Percentiles rank a stretch among this genome's conserved stretches.
These are phyloP conservation scores for Tenthredo notha DNA, from an alignment of 2,888 invertebrate genomes.

Conservation along the genomic window DNA sequence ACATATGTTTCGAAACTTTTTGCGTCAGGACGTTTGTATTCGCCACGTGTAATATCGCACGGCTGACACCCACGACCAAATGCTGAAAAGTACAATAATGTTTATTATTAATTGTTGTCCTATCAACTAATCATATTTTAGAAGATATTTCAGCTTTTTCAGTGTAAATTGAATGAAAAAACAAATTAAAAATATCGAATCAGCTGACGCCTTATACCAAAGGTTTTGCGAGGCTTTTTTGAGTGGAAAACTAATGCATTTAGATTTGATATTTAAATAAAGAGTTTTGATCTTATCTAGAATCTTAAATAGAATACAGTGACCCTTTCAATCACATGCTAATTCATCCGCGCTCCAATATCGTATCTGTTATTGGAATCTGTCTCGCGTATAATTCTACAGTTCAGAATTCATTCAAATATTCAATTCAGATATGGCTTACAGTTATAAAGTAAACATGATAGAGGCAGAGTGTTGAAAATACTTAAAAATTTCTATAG, in stretches of 20 bases:
- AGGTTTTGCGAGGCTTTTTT: not conserved
- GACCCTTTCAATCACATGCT: slow-evolving; percentile 39
- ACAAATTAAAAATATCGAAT: not conserved
- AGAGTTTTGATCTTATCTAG: slow-evolving; percentile 7
- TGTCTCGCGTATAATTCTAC: not conserved
- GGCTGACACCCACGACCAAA: slow-evolving; percentile 73
- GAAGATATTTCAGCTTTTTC: not conserved
- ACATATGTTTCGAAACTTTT: slow-evolving; percentile 86
- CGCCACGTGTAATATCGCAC: slow-evolving; percentile 80
- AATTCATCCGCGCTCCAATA: not conserved
- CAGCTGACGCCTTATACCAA: not conserved
- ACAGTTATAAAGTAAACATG: slow-evolving; percentile 12
- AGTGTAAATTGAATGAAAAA: not conserved
- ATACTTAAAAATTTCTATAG: not conserved
- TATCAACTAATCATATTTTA: not conserved
- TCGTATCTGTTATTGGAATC: slow-evolving; percentile 39
- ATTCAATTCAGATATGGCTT: not conserved
- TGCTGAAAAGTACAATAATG: slow-evolving; percentile 27
- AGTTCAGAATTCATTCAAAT: slow-evolving; percentile 19
- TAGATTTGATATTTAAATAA: slow-evolving; percentile 12
- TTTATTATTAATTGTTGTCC: not conserved
- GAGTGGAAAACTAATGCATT: not conserved
- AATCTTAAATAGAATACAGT: slow-evolving; percentile 45
- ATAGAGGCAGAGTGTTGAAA: not conserved
- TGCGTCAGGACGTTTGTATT: slow-evolving; percentile 82